Conservation (phyloP, 2,113 vertebrate genomes). For the Pionites leucogaster region DNA sequence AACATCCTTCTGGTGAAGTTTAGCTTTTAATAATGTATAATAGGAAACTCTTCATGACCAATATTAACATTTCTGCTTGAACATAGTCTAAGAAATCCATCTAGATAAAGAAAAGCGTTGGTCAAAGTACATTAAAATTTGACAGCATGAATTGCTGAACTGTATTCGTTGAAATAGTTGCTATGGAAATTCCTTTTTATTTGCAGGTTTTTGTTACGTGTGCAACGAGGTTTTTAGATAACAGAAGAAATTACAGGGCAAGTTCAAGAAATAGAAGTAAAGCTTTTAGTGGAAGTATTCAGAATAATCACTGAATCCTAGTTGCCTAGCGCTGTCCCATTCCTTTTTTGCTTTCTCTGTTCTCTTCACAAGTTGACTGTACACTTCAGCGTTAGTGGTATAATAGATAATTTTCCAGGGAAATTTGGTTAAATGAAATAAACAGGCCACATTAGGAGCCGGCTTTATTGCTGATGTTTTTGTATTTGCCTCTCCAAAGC, state of each 20-base stretch:
- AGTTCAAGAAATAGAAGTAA: background rate
- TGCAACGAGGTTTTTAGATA: constrained; percentile 8
- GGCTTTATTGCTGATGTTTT: background rate
- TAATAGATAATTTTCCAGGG: background rate
- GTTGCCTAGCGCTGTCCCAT: background rate
- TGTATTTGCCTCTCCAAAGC: background rate
- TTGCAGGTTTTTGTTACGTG: background rate
- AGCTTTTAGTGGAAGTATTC: background rate
- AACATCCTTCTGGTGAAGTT: background rate
- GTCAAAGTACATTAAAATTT: background rate
- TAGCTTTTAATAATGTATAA: background rate
- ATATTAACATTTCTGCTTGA: background rate
- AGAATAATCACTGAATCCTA: background rate
- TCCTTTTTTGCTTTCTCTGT: background rate
- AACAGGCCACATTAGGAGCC: background rate
- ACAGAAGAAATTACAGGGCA: background rate
- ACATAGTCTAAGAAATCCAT: background rate
- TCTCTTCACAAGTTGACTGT: background rate
- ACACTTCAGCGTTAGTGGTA: background rate
- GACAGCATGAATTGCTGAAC: background rate
- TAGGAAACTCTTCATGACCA: background rate
- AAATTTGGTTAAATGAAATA: background rate
- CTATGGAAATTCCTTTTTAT: constrained; percentile 4
- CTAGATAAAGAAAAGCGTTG: background rate
- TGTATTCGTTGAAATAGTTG: constrained; percentile 23